These are phyloP conservation scores for Caloenas nicobarica DNA, from an alignment of 2,113 vertebrate genomes.

Conservation along the genomic window DNA sequence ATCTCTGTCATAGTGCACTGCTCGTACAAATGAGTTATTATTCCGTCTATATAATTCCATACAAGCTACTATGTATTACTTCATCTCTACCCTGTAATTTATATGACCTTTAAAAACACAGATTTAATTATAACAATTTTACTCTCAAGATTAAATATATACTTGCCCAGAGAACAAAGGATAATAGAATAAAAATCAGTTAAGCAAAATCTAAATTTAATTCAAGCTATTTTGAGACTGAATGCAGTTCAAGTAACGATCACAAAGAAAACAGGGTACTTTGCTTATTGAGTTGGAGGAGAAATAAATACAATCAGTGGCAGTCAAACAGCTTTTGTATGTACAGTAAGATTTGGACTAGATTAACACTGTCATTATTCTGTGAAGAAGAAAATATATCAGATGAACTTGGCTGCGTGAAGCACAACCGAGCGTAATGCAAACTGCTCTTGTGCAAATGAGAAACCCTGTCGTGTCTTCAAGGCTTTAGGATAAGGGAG, in stretches of 20 bases:
- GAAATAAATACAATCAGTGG: neutral
- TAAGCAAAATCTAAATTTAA: conserved; percentile 28
- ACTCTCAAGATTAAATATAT: conserved; percentile 29
- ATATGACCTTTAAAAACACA: conserved; percentile 21
- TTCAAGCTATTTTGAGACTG: neutral
- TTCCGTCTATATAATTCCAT: neutral
- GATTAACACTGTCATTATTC: neutral
- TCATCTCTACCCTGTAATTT: conserved; percentile 21
- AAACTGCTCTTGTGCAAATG: neutral
- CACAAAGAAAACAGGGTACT: neutral
- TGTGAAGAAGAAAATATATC: neutral
- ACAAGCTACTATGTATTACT: neutral
- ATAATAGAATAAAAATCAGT: conserved; percentile 37
- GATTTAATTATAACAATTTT: conserved; percentile 34
- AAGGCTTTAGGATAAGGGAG: neutral
- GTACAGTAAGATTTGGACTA: neutral
- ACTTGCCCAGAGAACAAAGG: conserved; percentile 25
- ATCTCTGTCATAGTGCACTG: neutral
- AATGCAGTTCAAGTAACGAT: conserved; percentile 1
- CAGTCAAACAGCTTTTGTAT: neutral
- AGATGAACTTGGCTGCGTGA: neutral
- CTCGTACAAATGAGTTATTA: neutral
- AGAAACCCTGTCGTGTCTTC: neutral
- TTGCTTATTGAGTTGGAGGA: neutral
- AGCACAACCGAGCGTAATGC: neutral